A percentile compares a stretch with the other conserved stretches of the same genome.
These are phyloP conservation scores for Pangasius djambal DNA, from an alignment of 2,797 vertebrate species.

Conservation along the genomic window DNA sequence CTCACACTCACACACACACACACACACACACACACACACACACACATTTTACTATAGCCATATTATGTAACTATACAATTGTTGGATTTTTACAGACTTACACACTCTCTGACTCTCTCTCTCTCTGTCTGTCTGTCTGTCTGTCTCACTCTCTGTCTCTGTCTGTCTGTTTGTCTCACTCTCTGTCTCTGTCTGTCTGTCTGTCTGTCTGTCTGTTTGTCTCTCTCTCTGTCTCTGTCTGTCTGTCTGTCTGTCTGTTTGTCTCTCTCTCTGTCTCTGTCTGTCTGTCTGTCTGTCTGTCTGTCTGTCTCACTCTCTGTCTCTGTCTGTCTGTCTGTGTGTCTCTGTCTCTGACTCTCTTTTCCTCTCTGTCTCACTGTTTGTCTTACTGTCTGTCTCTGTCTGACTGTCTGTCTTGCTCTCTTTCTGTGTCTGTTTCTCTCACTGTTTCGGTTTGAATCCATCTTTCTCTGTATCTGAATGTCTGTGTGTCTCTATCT, in stretches of 20 bases:
- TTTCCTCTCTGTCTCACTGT: not conserved
- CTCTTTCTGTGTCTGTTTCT: not conserved
- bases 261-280: not conserved
- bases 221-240: not conserved
- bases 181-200: not conserved
- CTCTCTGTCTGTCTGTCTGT: not conserved
- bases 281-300: too few relatives aligned
- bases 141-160: not conserved
- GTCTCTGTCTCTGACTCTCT: too few relatives aligned
- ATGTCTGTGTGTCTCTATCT: not conserved
- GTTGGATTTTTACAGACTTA: not conserved
- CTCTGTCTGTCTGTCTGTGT: not conserved
- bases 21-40: not conserved
- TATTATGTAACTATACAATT: not conserved
- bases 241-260: not conserved
- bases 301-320: not conserved
- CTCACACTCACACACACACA: slow-evolving; percentile 12
- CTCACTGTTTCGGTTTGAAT: too few relatives aligned
- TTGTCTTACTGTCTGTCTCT: not conserved
- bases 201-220: not conserved
- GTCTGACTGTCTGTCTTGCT: too few relatives aligned
- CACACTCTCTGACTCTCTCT: not conserved
- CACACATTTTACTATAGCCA: not conserved
- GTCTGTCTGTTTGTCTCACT: not conserved
- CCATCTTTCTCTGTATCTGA: not conserved